Percentiles rank a stretch among this genome's conserved stretches.
These are phyloP conservation scores for Oscheius myriophilus DNA, from an alignment of 2,888 invertebrate species.

Conservation along the genomic window DNA sequence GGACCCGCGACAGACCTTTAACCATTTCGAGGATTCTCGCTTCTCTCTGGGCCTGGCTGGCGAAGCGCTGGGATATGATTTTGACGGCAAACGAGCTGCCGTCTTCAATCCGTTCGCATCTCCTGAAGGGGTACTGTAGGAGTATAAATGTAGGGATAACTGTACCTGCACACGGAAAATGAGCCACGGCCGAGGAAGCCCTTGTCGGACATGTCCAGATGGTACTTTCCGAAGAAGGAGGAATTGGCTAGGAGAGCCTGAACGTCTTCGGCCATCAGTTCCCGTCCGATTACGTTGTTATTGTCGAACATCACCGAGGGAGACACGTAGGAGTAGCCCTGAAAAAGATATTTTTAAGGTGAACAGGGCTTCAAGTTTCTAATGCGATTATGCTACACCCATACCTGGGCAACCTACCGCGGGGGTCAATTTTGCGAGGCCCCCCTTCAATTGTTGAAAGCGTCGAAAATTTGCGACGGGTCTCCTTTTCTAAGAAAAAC, in stretches of 20 bases:
- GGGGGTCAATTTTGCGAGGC: no score
- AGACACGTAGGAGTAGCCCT: conserved; percentile 93
- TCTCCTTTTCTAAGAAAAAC: no score
- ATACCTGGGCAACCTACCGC: no score
- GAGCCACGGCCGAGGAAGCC: conserved; percentile 86
- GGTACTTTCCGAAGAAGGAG: conserved; percentile 86
- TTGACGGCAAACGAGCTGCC: conserved; percentile 87
- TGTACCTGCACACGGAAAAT: conserved; percentile 83
- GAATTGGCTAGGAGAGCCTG: conserved; percentile 78
- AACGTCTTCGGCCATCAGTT: conserved; percentile 71
- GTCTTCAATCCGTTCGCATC: conserved; percentile 81
- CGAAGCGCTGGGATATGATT: conserved; percentile 79
- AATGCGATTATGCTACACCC: background rate
- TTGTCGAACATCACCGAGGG: conserved; percentile 84
- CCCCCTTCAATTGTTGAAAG: no score
- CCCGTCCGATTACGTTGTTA: conserved; percentile 80
- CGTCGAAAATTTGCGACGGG: no score
- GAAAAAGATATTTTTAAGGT: conserved; percentile 58
- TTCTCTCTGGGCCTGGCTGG: conserved; percentile 78
- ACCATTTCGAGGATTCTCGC: conserved; percentile 83
- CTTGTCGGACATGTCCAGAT: conserved; percentile 78
- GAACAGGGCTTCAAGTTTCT: background rate
- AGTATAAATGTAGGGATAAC: background rate
- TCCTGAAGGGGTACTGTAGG: conserved; percentile 72
- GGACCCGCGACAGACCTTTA: conserved; percentile 76